Evolutionary conservation across 2,113 vertebrate species (phyloP).

Genomic region (Eptesicus fuscus): DNA sequence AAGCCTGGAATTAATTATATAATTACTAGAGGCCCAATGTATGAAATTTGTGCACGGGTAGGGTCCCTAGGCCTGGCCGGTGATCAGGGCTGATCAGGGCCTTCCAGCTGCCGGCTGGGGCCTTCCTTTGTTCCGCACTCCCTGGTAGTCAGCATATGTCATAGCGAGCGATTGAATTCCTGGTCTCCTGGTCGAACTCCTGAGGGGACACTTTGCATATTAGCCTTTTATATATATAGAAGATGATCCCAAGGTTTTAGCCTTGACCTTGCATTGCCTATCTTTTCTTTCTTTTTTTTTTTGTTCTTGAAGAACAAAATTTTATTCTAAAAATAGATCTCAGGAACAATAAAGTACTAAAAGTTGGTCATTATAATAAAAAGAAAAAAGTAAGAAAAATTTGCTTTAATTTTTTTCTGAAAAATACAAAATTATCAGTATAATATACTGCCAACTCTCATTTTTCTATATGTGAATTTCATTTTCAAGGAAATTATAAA

Average conservation of each 20-base stretch:
- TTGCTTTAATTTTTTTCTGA: not conserved
- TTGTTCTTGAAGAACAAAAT: slow-evolving; percentile 32
- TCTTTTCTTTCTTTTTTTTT: not conserved
- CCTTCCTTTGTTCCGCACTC: too few relatives aligned
- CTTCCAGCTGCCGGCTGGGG: too few relatives aligned
- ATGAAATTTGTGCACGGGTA: too few relatives aligned
- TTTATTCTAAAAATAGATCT: slow-evolving; percentile 75
- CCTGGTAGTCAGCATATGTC: too few relatives aligned
- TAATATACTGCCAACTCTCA: not conserved
- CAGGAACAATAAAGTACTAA: slow-evolving; percentile 57
- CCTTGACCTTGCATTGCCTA: not conserved
- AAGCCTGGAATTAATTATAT: not conserved
- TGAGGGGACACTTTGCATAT: too few relatives aligned
- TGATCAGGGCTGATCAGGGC: too few relatives aligned
- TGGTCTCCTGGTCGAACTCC: too few relatives aligned
- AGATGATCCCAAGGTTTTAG: not conserved
- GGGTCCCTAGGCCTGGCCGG: too few relatives aligned
- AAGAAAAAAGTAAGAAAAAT: slow-evolving; percentile 23
- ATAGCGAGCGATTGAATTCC: too few relatives aligned
- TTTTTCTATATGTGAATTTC: slow-evolving; percentile 15
- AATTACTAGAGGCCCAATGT: not conserved
- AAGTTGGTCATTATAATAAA: slow-evolving; percentile 54
- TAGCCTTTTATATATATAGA: too few relatives aligned
- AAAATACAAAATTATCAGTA: slow-evolving; percentile 46
- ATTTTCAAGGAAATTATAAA: slow-evolving; percentile 4